Percentiles rank a stretch among this genome's conserved stretches.
Evolutionary conservation across 2,797 vertebrate species (phyloP).

Genomic region (Coranthus polyacanthus): DNA sequence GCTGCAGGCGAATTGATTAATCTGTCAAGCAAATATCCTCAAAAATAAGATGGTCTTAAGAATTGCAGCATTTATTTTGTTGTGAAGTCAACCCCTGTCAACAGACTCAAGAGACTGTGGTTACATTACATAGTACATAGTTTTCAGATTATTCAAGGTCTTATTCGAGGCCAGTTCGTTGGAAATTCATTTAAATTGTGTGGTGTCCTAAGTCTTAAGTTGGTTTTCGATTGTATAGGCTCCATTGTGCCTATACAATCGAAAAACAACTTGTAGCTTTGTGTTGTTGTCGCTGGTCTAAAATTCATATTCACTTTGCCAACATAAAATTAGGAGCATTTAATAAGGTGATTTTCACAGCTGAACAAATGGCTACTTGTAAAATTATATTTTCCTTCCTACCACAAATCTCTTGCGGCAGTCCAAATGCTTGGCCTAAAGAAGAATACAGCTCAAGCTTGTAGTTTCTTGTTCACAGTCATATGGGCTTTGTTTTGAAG

Average conservation of each 20-base stretch:
- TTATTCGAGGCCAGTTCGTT: no score
- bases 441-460: no score
- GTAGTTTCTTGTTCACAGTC: not conserved
- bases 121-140: not conserved
- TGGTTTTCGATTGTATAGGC: no score
- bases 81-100: not conserved
- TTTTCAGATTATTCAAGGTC: not conserved
- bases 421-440: not conserved
- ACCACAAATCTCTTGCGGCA: not conserved
- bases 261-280: not conserved
- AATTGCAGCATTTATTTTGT: not conserved
- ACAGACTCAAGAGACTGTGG: not conserved
- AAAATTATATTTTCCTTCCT: not conserved
- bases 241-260: not conserved
- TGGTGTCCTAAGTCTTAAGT: no score
- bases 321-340: conserved; percentile 13
- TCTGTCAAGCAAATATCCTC: conserved; percentile 10
- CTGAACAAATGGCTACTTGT: conserved; percentile 14
- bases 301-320: conserved; percentile 1
- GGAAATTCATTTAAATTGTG: no score
- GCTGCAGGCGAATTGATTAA: not conserved
- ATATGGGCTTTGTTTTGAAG: not conserved
- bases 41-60: conserved; percentile 7
- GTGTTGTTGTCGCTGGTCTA: not conserved
- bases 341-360: conserved; percentile 17